Evolutionary conservation across 2,888 invertebrate genomes (phyloP).

Genomic region (Sesia bembeciformis): DNA sequence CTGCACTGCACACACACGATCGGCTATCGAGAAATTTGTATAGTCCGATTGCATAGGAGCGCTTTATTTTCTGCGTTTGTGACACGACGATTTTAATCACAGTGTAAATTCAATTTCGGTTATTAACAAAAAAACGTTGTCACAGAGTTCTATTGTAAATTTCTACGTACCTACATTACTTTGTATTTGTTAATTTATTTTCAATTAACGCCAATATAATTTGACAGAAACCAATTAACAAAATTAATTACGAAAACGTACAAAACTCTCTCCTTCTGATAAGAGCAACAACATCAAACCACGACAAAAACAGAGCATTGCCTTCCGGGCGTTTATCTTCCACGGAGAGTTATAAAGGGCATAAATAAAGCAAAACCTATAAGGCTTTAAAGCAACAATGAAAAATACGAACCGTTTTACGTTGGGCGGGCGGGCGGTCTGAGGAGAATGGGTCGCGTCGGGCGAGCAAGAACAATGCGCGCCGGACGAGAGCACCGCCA

Average conservation of each 20-base stretch:
- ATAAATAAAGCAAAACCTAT: slow-evolving; percentile 72
- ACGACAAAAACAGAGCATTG: slow-evolving; percentile 56
- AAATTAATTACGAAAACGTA: no score
- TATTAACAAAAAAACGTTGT: no score
- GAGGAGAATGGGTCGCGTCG: slow-evolving; percentile 22
- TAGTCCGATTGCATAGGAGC: neutral
- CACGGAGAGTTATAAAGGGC: slow-evolving; percentile 61
- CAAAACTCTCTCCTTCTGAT: no score
- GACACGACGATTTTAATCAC: no score
- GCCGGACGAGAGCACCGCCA: slow-evolving; percentile 58
- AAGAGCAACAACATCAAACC: slow-evolving; percentile 7
- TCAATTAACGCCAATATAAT: no score
- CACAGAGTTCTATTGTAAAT: no score
- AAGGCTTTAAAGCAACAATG: slow-evolving; percentile 72
- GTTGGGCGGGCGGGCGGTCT: slow-evolving; percentile 31
- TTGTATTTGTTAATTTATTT: no score
- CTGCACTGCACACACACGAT: slow-evolving; percentile 1
- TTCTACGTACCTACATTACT: no score
- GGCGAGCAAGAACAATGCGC: slow-evolving; percentile 56
- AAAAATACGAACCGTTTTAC: slow-evolving; percentile 73
- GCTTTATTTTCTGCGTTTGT: neutral
- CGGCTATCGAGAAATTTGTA: neutral
- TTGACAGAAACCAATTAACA: no score
- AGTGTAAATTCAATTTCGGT: no score
- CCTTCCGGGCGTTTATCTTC: slow-evolving; percentile 58